Evolutionary conservation across 2,797 vertebrate genomes (phyloP), one percentile per base, ranked within the genome.

Genomic region (Pterois miles): DNA sequence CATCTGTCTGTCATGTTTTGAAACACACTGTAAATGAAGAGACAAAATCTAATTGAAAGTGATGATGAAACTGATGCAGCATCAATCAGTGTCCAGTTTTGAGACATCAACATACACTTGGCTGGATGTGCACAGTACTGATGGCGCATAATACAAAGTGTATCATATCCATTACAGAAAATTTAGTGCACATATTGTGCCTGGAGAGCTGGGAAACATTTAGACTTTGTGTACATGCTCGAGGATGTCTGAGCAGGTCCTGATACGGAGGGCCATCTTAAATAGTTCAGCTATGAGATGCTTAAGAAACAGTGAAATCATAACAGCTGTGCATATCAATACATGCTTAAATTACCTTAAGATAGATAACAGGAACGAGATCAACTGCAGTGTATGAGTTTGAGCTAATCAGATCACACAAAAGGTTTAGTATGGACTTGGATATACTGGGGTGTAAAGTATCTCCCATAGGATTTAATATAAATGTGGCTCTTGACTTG

Each of bases 141-240:
- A 18, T 33, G 60, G 31, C 63, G 53, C 25, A 60, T 33, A 29
- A 68, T 5, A 50, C 58, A 4, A 52, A 40, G 20, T 5, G 0
- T 7, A 27, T 40, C 6, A 25, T 65, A 75, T 81, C 52, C 40
- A 46, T 67, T 60, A 65, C 46, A 78, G 81, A 80, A 71, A 11
- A 40, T 54, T 63, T 1, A 59, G 78, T 0, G 48, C 64, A n/a
- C 80, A 77, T 13, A 31, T 66, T 78, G 83, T 65, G 76, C 1
- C 33, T 16, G 31, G 67, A 72, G 81, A 86, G 77, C 74, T 85
- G 87, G 58, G 56, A 85, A 81, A 77, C 52, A 65, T 38, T 18
- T 14, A 8, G 56, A 23, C 59, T 52, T 72, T 80, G 11, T 56
- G 34, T 11, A 56, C 54, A 65, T 71, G 59, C 25, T 14, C 8